Conservation (phyloP, 2,888 invertebrate species). For the Desoria tigrina region DNA sequence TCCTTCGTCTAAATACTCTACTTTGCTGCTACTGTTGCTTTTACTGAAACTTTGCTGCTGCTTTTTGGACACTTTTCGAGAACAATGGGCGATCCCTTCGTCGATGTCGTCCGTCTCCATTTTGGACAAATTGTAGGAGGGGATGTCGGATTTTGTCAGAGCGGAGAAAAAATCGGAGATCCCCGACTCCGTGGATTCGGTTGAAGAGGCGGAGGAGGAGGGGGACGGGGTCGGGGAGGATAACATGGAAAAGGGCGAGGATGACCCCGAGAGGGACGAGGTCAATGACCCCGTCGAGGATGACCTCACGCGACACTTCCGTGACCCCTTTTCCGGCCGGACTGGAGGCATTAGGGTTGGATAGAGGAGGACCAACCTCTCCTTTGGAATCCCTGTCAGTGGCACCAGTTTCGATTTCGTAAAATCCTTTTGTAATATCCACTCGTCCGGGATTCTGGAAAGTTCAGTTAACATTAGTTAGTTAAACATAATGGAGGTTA, state of each 20-base stretch:
- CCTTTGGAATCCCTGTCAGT: conserved; percentile 48
- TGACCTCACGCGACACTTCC: conserved; percentile 4
- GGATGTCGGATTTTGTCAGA: not conserved
- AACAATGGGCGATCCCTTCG: conserved; percentile 17
- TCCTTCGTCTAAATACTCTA: not conserved
- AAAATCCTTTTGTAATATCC: conserved; percentile 50
- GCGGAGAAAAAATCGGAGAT: conserved; percentile 7
- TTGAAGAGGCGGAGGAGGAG: conserved; percentile 13
- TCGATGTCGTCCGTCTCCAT: conserved; percentile 16
- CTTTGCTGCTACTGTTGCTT: not conserved
- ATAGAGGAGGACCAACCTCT: conserved; percentile 48
- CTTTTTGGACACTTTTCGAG: not conserved
- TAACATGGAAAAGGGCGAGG: conserved; percentile 10
- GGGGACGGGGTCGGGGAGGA: conserved; percentile 31
- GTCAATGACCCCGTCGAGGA: conserved; percentile 30
- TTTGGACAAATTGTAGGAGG: conserved; percentile 1
- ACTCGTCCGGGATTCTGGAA: conserved; percentile 51
- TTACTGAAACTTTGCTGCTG: not conserved
- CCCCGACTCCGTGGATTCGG: no score
- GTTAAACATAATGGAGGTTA: no score
- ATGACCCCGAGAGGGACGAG: conserved; percentile 23
- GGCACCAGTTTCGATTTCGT: conserved; percentile 47
- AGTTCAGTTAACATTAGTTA: not conserved
- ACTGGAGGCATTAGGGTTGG: conserved; percentile 49
- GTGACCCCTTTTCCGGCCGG: conserved; percentile 14